These are phyloP conservation scores for Helicolenus hilgendorfi DNA, from an alignment of 2,797 vertebrate species.

Conservation along the genomic window DNA sequence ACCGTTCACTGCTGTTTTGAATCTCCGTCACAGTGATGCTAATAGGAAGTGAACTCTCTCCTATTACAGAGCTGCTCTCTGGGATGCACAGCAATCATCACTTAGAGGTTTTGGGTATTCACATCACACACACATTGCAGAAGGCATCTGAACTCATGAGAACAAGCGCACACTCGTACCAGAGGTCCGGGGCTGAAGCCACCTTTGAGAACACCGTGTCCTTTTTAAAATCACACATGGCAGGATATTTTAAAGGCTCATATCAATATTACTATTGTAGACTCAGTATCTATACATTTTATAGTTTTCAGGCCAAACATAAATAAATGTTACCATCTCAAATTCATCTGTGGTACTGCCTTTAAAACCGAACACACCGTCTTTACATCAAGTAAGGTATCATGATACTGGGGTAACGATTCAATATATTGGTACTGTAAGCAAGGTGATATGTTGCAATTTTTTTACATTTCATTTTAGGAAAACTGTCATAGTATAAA, in stretches of 20 bases:
- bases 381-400: neutral
- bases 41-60: conserved; percentile 37
- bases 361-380: neutral
- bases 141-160: neutral
- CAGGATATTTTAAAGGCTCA: neutral
- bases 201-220: neutral
- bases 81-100: conserved; percentile 57
- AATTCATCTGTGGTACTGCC: neutral
- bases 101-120: conserved; percentile 23
- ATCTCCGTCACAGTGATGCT: conserved; percentile 60
- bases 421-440: no score
- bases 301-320: neutral
- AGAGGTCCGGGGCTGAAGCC: neutral
- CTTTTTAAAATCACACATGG: neutral
- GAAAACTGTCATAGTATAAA: no score
- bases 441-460: no score
- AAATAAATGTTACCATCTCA: neutral
- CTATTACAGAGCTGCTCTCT: conserved; percentile 46
- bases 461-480: no score
- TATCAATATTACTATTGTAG: neutral
- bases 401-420: no score
- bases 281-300: neutral
- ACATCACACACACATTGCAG: neutral
- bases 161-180: neutral
- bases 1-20: conserved; percentile 48